Base-by-base conservation (phyloP, 1,140 invertebrate species). In the Pogonognathellus flavescens region DNA sequence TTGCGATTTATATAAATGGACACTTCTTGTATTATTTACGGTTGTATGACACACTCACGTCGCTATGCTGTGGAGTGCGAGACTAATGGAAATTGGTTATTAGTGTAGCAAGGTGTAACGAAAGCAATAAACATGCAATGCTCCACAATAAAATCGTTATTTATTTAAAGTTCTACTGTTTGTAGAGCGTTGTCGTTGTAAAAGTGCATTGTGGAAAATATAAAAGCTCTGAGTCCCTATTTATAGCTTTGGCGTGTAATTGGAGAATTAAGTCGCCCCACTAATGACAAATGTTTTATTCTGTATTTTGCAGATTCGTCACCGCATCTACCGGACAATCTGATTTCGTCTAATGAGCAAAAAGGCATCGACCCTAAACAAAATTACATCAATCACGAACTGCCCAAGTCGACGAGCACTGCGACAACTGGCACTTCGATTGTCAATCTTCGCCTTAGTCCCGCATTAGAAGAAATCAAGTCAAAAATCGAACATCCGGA, bases 271-370 rank as follows among this genome's bases (percentile, higher is more conserved):
- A 25, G 0, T 62, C 16, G n/a, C 31, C 31, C 41, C 31, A 72
- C 41, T 76, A 76, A 49, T 76, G 70, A 76, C 41, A 31, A 50
- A 76, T 31, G 70, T 83, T 83, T 60, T 83, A 18, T 82, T 52
- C 25, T 50, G 41, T 66, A 50, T 60, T 81, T 85, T 16, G 62
- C 70, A 87, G 87, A 84, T 87, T 87, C 87, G 87, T 86, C 87
- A 82, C 87, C 84, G 70, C 31, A 86, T 80, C 82, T 82, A 82
- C 84, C 60, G 50, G 87, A 87, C 87, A 87, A 87, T 87, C 87
- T 87, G 85, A 85, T 86, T 86, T 86, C 82, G 52, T 84, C 84
- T 55, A 62, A 76, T 87, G 87, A 87, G 53, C 31, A 52, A 16
- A 87, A 83, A 85, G 84, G 66, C 57, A 50, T 85, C 55, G 81